A percentile compares a stretch with the other conserved stretches of the same genome.
Evolutionary conservation across 2,888 invertebrate genomes (phyloP).

Genomic region (Thecophora atra): DNA sequence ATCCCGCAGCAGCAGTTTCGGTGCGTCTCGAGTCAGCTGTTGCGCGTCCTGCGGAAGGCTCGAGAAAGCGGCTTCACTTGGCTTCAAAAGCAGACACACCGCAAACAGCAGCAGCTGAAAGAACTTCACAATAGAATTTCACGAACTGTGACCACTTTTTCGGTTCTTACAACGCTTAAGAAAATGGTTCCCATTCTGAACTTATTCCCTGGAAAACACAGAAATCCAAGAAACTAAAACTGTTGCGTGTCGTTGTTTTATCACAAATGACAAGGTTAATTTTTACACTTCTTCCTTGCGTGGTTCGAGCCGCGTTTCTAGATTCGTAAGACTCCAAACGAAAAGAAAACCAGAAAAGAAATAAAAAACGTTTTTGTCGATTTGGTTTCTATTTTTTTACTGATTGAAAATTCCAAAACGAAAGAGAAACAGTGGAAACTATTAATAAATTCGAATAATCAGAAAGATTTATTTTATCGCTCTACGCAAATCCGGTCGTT

Average conservation of each 20-base stretch:
- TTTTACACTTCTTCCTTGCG: background rate
- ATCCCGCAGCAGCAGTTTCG: slow-evolving; percentile 49
- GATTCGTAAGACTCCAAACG: background rate
- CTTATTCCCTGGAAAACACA: background rate
- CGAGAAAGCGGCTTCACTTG: background rate
- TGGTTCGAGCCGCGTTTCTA: background rate
- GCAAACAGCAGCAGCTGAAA: slow-evolving; percentile 30
- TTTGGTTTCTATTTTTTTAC: background rate
- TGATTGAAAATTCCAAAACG: background rate
- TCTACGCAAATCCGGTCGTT: background rate
- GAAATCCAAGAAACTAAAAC: slow-evolving; percentile 35
- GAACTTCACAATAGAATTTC: slow-evolving; percentile 14
- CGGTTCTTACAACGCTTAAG: slow-evolving; percentile 35
- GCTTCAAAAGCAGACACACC: background rate
- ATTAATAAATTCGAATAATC: background rate
- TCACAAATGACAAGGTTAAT: slow-evolving; percentile 33
- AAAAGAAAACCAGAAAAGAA: no score
- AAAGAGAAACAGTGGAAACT: background rate
- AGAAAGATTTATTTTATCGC: no score
- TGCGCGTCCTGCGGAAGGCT: slow-evolving; percentile 37
- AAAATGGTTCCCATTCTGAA: slow-evolving; percentile 23
- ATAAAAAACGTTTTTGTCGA: no score
- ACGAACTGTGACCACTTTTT: background rate
- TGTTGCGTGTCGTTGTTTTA: slow-evolving; percentile 35
- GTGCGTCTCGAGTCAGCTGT: slow-evolving; percentile 50